Evolutionary conservation across 2,888 invertebrate species (phyloP).

Genomic region (Drosophila villosipedis): DNA sequence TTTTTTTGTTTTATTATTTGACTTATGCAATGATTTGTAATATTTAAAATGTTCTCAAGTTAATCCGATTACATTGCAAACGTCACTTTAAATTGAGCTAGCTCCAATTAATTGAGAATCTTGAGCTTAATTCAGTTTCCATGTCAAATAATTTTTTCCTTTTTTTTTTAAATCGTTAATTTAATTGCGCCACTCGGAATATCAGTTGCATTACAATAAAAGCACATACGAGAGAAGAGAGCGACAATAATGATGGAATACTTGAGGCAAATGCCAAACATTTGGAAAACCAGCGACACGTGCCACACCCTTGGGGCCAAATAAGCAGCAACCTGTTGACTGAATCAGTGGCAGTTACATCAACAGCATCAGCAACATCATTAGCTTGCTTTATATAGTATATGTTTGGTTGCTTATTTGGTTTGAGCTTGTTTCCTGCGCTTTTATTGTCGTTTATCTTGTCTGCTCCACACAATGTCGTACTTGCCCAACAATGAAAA

Average conservation of each 20-base stretch:
- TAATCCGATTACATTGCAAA: background rate
- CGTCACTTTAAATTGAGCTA: background rate
- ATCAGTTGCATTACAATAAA: background rate
- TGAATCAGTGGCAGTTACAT: constrained; percentile 14
- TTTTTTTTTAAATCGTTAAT: background rate
- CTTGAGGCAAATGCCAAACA: constrained; percentile 45
- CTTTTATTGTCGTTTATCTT: constrained; percentile 59
- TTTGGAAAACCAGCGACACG: constrained; percentile 40
- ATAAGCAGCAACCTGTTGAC: constrained; percentile 55
- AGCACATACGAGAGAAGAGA: background rate
- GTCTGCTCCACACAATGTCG: constrained; percentile 37
- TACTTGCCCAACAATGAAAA: constrained; percentile 47
- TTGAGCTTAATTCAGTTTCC: background rate
- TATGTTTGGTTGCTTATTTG: constrained; percentile 25
- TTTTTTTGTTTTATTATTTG: too few relatives aligned
- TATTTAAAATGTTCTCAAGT: background rate
- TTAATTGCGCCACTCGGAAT: background rate
- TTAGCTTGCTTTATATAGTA: constrained; percentile 11
- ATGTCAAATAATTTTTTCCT: background rate
- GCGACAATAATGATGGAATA: constrained; percentile 27
- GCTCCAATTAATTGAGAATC: background rate
- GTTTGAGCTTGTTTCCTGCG: constrained; percentile 42
- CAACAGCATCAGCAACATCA: constrained; percentile 13
- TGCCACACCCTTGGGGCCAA: constrained; percentile 29
- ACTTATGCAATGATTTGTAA: background rate